Conservation (phyloP, 2,888 invertebrate genomes). For the Chalcis sispes region DNA sequence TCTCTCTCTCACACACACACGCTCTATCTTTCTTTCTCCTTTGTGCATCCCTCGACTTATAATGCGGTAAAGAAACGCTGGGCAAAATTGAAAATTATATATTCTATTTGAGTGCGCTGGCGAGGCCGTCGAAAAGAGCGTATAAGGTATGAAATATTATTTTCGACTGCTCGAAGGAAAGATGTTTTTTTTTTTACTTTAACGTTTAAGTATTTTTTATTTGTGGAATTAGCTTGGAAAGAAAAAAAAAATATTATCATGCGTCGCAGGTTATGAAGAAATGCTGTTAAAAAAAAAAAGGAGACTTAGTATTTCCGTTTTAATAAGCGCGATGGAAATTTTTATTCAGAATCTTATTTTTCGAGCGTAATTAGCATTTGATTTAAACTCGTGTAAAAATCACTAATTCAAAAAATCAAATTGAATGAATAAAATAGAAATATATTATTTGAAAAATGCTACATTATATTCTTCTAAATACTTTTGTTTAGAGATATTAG, state of each 20-base stretch:
- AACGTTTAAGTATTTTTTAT: constrained; percentile 4
- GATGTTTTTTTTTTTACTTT: constrained; percentile 13
- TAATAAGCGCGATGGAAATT: too few species aligned
- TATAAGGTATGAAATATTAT: constrained; percentile 48
- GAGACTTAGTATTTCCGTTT: too few species aligned
- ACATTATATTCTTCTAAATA: too few species aligned
- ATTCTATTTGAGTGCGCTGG: constrained; percentile 32
- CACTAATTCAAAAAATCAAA: too few species aligned
- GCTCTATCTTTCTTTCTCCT: too few species aligned
- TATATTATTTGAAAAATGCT: too few species aligned
- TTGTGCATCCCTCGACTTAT: background rate
- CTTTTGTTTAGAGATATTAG: too few species aligned
- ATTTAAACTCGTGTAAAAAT: too few species aligned
- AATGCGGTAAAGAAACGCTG: constrained; percentile 1
- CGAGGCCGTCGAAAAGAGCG: constrained; percentile 7
- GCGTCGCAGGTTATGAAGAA: constrained; percentile 12
- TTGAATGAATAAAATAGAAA: too few species aligned
- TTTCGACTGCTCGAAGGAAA: constrained; percentile 17
- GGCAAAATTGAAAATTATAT: constrained; percentile 48
- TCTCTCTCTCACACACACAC: too few species aligned
- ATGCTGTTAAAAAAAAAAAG: background rate
- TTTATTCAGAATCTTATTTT: too few species aligned
- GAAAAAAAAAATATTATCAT: constrained; percentile 22
- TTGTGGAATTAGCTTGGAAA: background rate
- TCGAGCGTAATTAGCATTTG: too few species aligned